Evolutionary conservation across 2,113 vertebrate genomes (phyloP).

Genomic region (Argyrosomus japonicus): DNA sequence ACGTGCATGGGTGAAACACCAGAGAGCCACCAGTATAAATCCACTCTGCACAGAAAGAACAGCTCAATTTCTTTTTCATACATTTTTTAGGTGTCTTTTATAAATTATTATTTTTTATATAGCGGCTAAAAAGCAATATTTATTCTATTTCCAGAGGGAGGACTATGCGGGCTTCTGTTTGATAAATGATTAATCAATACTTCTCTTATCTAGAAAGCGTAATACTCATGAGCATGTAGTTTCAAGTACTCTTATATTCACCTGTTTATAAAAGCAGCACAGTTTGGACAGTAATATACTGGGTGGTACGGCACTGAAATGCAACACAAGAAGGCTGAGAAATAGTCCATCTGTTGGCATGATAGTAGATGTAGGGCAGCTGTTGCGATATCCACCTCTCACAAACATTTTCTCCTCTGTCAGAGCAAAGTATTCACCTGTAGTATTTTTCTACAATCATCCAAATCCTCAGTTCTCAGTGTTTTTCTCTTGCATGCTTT

Average conservation of each 20-base stretch:
- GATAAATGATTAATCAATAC: conserved; percentile 65
- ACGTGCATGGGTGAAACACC: conserved; percentile 16
- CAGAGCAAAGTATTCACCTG: neutral
- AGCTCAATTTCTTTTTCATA: conserved; percentile 19
- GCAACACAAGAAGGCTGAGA: conserved; percentile 29
- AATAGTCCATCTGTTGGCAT: conserved; percentile 36
- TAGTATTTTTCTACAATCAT: neutral
- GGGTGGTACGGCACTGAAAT: neutral
- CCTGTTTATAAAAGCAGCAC: conserved; percentile 14
- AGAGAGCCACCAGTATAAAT: neutral
- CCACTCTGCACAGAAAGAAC: neutral
- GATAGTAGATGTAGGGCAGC: conserved; percentile 33
- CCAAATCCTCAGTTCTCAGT: neutral
- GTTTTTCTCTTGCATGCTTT: neutral
- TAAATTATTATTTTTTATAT: neutral
- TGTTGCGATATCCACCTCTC: conserved; percentile 29
- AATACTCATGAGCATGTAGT: conserved; percentile 17
- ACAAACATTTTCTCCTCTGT: neutral
- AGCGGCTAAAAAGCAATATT: conserved; percentile 45
- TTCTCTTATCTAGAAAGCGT: conserved; percentile 23
- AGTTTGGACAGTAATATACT: neutral
- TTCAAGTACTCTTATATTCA: neutral
- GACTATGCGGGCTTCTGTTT: conserved; percentile 31
- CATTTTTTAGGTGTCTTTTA: neutral
- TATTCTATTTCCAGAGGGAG: conserved; percentile 33